phyloP scores from a whole-genome alignment of 1,140 invertebrate species.

The Maniola jurtina region DNA sequence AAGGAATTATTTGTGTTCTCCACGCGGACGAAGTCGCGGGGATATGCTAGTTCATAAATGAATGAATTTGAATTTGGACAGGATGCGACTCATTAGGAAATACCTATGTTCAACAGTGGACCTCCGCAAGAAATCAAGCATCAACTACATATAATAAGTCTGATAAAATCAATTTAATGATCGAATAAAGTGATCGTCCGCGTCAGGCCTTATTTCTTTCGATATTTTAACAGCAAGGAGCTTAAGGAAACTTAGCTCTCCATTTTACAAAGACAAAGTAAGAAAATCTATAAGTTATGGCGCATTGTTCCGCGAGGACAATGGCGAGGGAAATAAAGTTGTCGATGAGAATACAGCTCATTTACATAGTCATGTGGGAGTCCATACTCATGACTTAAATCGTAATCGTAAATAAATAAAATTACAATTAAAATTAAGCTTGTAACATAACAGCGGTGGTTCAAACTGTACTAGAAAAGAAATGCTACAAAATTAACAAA shows the following conservation, averaged over 20 bases:
- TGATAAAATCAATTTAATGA: no score
- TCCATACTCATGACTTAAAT: constrained; percentile 13
- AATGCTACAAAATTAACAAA: no score
- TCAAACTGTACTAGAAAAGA: background rate
- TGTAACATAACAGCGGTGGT: background rate
- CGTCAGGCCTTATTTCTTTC: constrained; percentile 31
- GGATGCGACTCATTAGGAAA: no score
- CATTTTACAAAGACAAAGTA: constrained; percentile 33
- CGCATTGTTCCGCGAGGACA: constrained; percentile 35
- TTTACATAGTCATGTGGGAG: constrained; percentile 28
- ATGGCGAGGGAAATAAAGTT: constrained; percentile 26
- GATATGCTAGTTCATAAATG: no score
- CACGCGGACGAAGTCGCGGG: no score
- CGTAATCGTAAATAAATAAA: background rate
- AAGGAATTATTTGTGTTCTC: no score
- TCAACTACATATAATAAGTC: no score
- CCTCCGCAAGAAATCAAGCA: no score
- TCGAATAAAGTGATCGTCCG: background rate
- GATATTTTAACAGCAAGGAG: constrained; percentile 34
- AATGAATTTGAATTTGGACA: no score
- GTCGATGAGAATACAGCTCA: constrained; percentile 23
- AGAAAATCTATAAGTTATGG: constrained; percentile 37
- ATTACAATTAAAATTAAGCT: constrained; percentile 2
- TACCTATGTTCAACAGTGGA: no score
- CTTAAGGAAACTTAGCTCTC: constrained; percentile 28